A percentile compares a stretch with the other conserved stretches of the same genome.
Evolutionary conservation across 1,140 invertebrate genomes (phyloP).

Genomic region (Ruditapes philippinarum): DNA sequence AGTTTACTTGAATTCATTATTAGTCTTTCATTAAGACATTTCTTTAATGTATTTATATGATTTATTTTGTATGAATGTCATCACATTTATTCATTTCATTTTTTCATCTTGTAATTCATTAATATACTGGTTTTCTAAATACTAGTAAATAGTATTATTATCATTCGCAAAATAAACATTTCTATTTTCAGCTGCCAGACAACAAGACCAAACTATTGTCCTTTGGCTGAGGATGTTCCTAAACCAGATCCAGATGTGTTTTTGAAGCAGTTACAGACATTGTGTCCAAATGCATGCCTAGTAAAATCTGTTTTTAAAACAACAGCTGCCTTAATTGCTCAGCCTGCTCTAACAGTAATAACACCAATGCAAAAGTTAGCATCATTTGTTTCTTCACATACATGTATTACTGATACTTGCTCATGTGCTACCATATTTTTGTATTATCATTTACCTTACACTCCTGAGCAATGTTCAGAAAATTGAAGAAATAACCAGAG

Average conservation of each 20-base stretch:
- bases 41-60: too few relatives aligned
- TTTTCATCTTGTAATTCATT: too few relatives aligned
- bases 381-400: background rate
- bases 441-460: background rate
- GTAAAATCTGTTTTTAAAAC: background rate
- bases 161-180: too few relatives aligned
- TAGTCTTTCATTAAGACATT: too few relatives aligned
- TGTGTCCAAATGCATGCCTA: background rate
- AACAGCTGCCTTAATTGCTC: background rate
- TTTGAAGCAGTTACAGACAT: background rate
- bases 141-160: too few relatives aligned
- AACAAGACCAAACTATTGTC: background rate
- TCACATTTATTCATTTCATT: too few relatives aligned
- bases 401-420: background rate
- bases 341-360: background rate
- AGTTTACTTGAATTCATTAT: too few relatives aligned
- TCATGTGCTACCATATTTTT: background rate
- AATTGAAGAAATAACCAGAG: background rate
- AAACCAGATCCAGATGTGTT: conserved; percentile 8
- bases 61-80: too few relatives aligned
- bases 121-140: too few relatives aligned
- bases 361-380: conserved; percentile 19
- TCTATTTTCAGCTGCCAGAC: background rate
- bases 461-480: background rate
- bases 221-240: background rate